Conservation (phyloP, 2,113 vertebrate species). For the Python bivittatus region DNA sequence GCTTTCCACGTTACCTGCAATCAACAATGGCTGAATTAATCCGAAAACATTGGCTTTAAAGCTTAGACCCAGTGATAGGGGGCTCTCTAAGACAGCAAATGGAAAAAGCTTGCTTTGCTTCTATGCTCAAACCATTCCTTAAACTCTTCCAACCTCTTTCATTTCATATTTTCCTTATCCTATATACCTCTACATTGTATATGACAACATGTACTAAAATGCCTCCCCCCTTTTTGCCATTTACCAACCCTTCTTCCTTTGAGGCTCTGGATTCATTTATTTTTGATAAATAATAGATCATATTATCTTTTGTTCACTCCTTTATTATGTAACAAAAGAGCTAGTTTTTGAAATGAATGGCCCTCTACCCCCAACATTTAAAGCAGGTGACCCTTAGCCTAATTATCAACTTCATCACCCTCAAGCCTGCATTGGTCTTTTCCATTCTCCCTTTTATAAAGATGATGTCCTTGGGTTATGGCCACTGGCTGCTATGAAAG, state of each 20-base stretch:
- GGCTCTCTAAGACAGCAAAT: constrained; percentile 62
- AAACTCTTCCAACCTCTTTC: constrained; percentile 46
- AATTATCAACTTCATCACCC: constrained; percentile 52
- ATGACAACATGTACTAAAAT: constrained; percentile 62
- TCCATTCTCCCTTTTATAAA: constrained; percentile 50
- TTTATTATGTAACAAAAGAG: constrained; percentile 25
- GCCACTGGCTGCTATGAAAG: constrained; percentile 1
- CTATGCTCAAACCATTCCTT: constrained; percentile 24
- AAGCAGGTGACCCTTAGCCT: constrained; percentile 35
- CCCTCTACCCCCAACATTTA: constrained; percentile 34
- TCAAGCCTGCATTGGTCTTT: constrained; percentile 52
- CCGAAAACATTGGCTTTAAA: constrained; percentile 20
- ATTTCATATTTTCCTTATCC: constrained; percentile 41
- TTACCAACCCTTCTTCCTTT: constrained; percentile 50
- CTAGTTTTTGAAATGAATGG: background rate
- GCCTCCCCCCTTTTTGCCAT: constrained; percentile 44
- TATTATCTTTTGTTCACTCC: background rate
- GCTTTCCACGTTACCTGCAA: background rate
- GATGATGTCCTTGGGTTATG: constrained; percentile 62
- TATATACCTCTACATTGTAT: constrained; percentile 51
- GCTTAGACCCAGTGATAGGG: constrained; percentile 51
- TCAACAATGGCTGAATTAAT: background rate
- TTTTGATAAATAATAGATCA: constrained; percentile 53
- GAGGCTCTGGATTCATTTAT: constrained; percentile 51
- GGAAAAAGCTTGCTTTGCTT: constrained; percentile 34